Evolutionary conservation across 1,140 invertebrate genomes (phyloP).

Genomic region (Musca vetustissima): DNA sequence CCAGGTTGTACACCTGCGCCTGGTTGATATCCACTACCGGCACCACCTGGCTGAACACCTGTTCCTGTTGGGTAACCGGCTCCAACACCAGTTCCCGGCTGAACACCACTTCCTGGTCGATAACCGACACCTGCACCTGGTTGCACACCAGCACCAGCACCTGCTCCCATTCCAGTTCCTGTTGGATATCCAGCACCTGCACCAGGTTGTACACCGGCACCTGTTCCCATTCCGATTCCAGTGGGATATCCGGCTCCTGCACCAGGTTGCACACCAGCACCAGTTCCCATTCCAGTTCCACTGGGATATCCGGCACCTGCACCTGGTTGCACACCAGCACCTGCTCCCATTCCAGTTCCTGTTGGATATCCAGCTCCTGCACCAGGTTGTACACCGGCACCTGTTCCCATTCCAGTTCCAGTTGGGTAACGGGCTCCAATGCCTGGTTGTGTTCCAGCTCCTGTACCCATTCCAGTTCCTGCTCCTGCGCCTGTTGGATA

Average conservation of each 20-base stretch:
- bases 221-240: no score
- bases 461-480: not conserved
- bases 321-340: no score
- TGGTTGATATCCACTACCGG: not conserved
- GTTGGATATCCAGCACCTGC: constrained; percentile 9
- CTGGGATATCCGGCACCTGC: constrained; percentile 4
- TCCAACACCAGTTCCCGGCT: constrained; percentile 2
- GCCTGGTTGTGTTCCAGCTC: constrained; percentile 18
- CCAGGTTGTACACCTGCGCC: constrained; percentile 22
- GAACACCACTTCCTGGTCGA: constrained; percentile 13
- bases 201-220: not conserved
- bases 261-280: constrained; percentile 11
- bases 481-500: constrained; percentile 14
- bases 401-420: no score
- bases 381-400: no score
- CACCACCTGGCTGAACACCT: constrained; percentile 29
- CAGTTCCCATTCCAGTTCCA: constrained; percentile 23
- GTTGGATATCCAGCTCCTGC: no score
- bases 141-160: no score
- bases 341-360: no score
- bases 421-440: not conserved
- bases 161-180: no score
- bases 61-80: not conserved
- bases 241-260: no score
- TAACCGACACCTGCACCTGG: constrained; percentile 12